Evolutionary conservation across 2,888 invertebrate genomes (phyloP).

Genomic region (Torymus aiolomorphi): DNA sequence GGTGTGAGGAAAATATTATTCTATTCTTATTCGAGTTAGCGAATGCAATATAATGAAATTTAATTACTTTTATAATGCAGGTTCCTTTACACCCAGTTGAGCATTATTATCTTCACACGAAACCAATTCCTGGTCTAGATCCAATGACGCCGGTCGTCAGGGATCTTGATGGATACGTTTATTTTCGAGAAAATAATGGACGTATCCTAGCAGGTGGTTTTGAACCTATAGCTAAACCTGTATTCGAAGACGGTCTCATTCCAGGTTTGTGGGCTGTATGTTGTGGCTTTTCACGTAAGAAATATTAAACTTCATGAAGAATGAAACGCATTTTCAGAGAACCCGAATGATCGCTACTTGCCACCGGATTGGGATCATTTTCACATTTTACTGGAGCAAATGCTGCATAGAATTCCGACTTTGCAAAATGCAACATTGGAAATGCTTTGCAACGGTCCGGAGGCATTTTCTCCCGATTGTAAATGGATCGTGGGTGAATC

Average conservation of each 20-base stretch:
- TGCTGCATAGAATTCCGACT: constrained; percentile 89
- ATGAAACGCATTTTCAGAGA: constrained; percentile 50
- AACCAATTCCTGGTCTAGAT: constrained; percentile 85
- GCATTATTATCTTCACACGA: constrained; percentile 94
- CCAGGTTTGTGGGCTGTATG: constrained; percentile 75
- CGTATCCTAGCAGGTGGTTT: constrained; percentile 93
- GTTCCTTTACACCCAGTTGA: constrained; percentile 94
- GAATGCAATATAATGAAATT: too few relatives aligned
- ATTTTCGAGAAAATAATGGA: constrained; percentile 90
- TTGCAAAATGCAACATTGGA: constrained; percentile 86
- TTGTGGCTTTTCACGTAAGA: neutral
- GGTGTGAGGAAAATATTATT: too few relatives aligned
- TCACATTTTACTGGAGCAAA: constrained; percentile 89
- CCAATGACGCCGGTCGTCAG: constrained; percentile 91
- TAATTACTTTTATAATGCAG: constrained; percentile 57
- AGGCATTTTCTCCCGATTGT: constrained; percentile 97
- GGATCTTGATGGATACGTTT: constrained; percentile 91
- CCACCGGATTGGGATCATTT: constrained; percentile 98
- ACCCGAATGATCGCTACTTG: constrained; percentile 70
- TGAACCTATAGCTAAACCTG: constrained; percentile 92
- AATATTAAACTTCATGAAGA: neutral
- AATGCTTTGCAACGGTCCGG: constrained; percentile 91
- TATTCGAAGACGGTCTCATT: constrained; percentile 86
- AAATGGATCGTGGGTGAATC: constrained; percentile 96
- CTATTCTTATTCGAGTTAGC: too few relatives aligned